Percentiles rank a stretch among this genome's conserved stretches.
These are phyloP conservation scores for Griposia aprilina DNA, from an alignment of 2,888 invertebrate species.

Conservation along the genomic window DNA sequence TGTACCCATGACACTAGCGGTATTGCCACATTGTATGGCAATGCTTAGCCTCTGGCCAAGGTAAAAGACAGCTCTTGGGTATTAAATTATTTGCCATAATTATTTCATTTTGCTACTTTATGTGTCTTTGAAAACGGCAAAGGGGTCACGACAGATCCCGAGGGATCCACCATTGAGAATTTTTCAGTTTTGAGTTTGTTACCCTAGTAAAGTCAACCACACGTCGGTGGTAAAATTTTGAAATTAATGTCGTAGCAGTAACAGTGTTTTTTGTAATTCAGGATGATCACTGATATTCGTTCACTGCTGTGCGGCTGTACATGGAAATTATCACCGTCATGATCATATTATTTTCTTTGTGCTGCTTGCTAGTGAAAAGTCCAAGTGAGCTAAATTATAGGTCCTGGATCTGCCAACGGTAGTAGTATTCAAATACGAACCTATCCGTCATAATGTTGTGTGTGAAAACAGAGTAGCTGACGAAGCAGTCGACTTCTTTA, in stretches of 20 bases:
- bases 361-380: background rate
- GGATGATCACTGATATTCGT: too few species aligned
- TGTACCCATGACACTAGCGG: too few species aligned
- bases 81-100: too few species aligned
- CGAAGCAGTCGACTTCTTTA: constrained; percentile 78
- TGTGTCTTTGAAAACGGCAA: background rate
- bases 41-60: too few species aligned
- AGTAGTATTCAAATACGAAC: constrained; percentile 63
- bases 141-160: background rate
- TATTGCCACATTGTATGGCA: too few species aligned
- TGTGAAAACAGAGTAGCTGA: constrained; percentile 85
- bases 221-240: background rate
- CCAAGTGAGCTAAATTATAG: background rate
- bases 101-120: too few species aligned
- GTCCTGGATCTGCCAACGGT: background rate
- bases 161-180: too few species aligned
- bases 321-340: background rate
- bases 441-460: constrained; percentile 86
- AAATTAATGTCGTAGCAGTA: background rate
- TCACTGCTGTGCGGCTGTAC: too few species aligned
- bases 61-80: too few species aligned
- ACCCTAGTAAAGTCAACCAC: too few species aligned
- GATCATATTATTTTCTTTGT: background rate
- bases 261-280: background rate
- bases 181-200: too few species aligned